Evolutionary conservation across 2,113 vertebrate genomes (phyloP).

Genomic region (Alces alces): DNA sequence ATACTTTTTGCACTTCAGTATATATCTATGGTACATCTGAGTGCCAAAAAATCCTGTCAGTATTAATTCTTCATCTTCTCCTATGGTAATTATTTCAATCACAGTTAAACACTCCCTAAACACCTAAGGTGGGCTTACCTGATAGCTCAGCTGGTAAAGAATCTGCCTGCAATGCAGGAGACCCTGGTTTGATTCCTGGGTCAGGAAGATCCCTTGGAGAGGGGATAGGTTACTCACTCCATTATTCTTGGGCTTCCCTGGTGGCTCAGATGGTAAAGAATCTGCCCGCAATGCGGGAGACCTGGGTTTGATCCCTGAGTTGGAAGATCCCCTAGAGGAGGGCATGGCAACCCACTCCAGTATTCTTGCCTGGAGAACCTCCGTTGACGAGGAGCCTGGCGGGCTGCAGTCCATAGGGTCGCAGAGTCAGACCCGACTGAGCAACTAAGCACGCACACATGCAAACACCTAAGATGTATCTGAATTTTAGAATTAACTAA

Average conservation of each 20-base stretch:
- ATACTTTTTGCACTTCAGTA: background rate
- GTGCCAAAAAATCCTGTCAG: background rate
- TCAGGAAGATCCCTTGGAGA: background rate
- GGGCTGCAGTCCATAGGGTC: background rate
- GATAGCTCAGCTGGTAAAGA: background rate
- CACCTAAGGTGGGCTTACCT: background rate
- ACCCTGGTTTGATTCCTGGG: background rate
- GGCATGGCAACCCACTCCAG: background rate
- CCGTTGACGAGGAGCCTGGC: background rate
- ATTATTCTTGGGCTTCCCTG: background rate
- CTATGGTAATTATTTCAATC: background rate
- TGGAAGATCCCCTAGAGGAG: background rate
- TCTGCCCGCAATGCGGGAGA: background rate
- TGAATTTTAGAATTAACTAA: background rate
- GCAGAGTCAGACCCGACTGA: background rate
- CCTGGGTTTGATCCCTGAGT: background rate
- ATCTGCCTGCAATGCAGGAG: fast-evolving
- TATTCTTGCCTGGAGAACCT: background rate
- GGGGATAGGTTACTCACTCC: background rate
- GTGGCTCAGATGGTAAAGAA: background rate
- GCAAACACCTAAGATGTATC: fast-evolving
- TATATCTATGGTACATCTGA: too few species aligned
- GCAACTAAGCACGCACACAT: background rate
- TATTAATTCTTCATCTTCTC: background rate
- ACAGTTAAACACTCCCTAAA: background rate